Base-by-base conservation (phyloP, 2,113 vertebrate species). In the Eidolon helvum region DNA sequence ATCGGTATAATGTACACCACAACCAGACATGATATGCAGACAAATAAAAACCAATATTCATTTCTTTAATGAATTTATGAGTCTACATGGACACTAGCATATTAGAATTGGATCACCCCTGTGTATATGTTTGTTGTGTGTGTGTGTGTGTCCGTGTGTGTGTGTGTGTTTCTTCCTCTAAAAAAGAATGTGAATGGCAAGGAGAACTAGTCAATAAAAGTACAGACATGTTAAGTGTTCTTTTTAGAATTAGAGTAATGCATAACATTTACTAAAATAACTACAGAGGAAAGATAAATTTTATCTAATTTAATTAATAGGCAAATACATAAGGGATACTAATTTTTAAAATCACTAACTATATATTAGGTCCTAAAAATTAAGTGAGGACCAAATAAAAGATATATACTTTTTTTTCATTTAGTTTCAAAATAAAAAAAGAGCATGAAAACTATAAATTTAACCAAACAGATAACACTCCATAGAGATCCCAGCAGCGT, bases 401-500 rank as follows among this genome's bases (percentile, higher is more conserved):
- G 71, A 78, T 35, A 75, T 57, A 50, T 1, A 2, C 80, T 11
- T 61, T 86, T 9, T 63, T 9, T 15, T 26, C 48, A 50, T 50
- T 50, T 50, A 50, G 18, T 3, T 66, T 78, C 15, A 88, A 87
- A n/a, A 82, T 91, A 33, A 90, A 43, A 69, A 0, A 87, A n/a
- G 4, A 75, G 0, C 19, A 61, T 72, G 55, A 77, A 91, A 68
- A 30, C 48, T 71, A 75, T 38, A 0, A 59, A 57, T 77, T 90
- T 53, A 57, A 92, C 3, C 19, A 7, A 84, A 63, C 71, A 74
- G 14, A 71, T 59, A 43, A 93, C 5, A 86, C 11, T 21, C 15
- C 50, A 50, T 50, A 4, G 99, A 99, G 80, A 97, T 98, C 35
- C 99, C 99, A 0, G 98, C 98, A 0, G 96, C 98, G 0, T 99